Conservation (phyloP, 1,140 invertebrate species). For the Diploscapter pachys region DNA sequence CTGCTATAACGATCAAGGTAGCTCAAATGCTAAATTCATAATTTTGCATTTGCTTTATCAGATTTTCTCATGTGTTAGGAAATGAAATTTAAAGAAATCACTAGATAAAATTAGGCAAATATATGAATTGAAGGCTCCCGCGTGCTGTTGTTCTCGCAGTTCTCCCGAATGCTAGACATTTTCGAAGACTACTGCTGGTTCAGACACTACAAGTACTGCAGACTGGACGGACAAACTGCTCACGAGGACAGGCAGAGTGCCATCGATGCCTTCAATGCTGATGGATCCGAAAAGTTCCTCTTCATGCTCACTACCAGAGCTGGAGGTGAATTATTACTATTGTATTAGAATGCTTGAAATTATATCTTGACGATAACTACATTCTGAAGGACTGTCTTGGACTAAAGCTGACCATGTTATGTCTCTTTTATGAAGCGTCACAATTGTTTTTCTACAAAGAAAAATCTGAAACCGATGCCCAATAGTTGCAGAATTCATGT, state of each 20-base stretch:
- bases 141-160: conserved; percentile 96
- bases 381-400: neutral
- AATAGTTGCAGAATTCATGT: no score
- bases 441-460: no score
- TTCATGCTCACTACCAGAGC: conserved; percentile 98
- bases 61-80: conserved; percentile 76
- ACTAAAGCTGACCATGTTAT: neutral
- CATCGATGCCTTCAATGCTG: conserved; percentile 91
- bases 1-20: conserved; percentile 76
- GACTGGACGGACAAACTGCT: conserved; percentile 92
- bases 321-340: conserved; percentile 66
- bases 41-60: conserved; percentile 66
- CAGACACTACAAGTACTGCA: conserved; percentile 85
- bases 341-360: no score
- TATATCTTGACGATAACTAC: neutral
- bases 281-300: conserved; percentile 85
- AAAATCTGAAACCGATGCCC: no score
- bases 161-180: conserved; percentile 98
- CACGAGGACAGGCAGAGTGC: conserved; percentile 90
- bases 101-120: no score
- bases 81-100: no score
- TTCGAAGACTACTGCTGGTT: conserved; percentile 97
- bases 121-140: conserved; percentile 68
- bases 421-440: no score
- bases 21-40: conserved; percentile 68